Evolutionary conservation across 1,140 invertebrate genomes (phyloP), one percentile per base, ranked within the genome.

Genomic region (Calycopis cecrops): DNA sequence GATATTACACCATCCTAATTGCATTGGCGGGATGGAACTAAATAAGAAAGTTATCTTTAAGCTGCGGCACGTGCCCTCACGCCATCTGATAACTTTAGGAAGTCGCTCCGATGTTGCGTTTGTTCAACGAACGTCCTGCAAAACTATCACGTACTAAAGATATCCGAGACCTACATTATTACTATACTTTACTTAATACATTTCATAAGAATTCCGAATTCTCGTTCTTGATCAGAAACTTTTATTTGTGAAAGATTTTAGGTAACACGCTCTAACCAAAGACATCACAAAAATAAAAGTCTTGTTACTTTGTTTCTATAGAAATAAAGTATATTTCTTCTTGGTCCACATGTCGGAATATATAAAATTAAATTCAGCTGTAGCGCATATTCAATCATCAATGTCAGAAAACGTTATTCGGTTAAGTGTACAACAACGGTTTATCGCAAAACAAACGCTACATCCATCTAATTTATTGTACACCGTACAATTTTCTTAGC

Each of bases 11-110:
- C 35, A 28, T 48, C 52, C 40, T 60, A 57, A 61, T 53, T 50
- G 52, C 50, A 55, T 35, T 16, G 48, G 35, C 6, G 37, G 52
- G 54, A 37, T 28, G 21, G 52, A 55, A 71, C 63, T 69, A 71
- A 71, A 71, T 72, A 76, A 71, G 65, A 71, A 80, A 84, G 65
- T 84, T 80, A 76, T 57, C 67, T 55, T 72, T 66, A 80, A 79
- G 59, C 76, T 72, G 48, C 34, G 52, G 63, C 57, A 55, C 62
- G 65, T 61, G 61, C 62, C 52, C 51, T 37, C 35, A 51, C 48
- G 52, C 57, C 55, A 38, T 17, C 57, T 64, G 61, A 66, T 69
- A 55, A 66, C 60, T 66, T 69, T 64, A 66, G 55, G 57, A 70
- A 70, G 53, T 68, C 62, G 51, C 50, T 28, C 53, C 42, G 53